Evolutionary conservation across 2,888 invertebrate species (phyloP).

Genomic region (Hedya salicella): DNA sequence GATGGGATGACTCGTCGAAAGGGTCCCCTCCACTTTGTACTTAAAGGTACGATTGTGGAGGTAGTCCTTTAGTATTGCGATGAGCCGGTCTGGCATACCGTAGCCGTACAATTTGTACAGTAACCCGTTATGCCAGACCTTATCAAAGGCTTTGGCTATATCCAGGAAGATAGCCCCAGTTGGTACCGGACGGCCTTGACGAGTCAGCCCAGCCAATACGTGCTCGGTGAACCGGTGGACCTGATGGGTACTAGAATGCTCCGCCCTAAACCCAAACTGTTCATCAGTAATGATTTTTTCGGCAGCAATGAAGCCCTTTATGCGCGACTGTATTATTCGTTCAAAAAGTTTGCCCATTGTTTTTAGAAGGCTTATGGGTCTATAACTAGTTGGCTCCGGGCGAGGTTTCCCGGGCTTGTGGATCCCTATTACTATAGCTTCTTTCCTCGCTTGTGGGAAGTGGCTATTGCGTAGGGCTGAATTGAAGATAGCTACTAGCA

Average conservation of each 20-base stretch:
- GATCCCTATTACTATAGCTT: constrained; percentile 43
- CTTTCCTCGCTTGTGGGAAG: constrained; percentile 41
- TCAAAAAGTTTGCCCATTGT: neutral
- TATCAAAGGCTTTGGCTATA: too few relatives aligned
- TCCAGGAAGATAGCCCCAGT: neutral
- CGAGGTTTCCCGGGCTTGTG: constrained; percentile 18
- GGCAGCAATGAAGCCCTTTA: neutral
- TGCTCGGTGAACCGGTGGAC: neutral
- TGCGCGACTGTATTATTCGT: neutral
- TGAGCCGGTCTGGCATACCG: too few relatives aligned
- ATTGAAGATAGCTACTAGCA: constrained; percentile 33
- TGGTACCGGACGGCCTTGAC: neutral
- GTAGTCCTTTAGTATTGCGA: too few relatives aligned
- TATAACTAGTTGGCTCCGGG: too few relatives aligned
- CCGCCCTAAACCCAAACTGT: constrained; percentile 1
- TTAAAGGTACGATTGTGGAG: too few relatives aligned
- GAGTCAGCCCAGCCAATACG: neutral
- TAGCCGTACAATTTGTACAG: too few relatives aligned
- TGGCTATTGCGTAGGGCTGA: constrained; percentile 21
- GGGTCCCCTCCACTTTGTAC: too few relatives aligned
- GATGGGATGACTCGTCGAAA: too few relatives aligned
- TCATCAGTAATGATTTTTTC: neutral
- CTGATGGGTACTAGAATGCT: neutral
- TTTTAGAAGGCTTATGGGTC: too few relatives aligned
- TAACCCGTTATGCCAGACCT: too few relatives aligned